These are phyloP conservation scores for Tenualosa ilisha DNA, from an alignment of 2,797 vertebrate species.

Conservation along the genomic window DNA sequence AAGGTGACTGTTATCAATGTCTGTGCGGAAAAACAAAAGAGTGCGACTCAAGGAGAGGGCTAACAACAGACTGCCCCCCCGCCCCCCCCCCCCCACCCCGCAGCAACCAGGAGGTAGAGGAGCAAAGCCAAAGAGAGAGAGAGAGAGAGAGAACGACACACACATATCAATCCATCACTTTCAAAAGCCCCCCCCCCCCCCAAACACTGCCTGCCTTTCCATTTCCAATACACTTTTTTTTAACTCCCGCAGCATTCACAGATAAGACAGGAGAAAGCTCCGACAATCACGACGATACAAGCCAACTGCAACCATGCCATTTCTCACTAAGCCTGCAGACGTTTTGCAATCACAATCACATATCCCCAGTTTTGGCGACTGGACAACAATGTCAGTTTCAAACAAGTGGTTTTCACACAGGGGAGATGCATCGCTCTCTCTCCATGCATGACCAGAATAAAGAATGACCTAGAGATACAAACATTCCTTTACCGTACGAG, in stretches of 20 bases:
- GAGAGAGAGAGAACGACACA: background rate
- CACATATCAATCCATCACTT: slow-evolving; percentile 35
- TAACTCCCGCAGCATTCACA: background rate
- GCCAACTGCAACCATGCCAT: background rate
- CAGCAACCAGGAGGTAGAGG: slow-evolving; percentile 4
- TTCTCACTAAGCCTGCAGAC: background rate
- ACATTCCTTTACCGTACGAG: background rate
- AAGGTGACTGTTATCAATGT: slow-evolving; percentile 14
- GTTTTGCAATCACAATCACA: background rate
- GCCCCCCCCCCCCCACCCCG: background rate
- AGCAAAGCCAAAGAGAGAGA: background rate
- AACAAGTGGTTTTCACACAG: background rate
- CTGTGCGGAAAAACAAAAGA: slow-evolving; percentile 15
- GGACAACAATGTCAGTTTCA: background rate
- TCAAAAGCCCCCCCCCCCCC: slow-evolving; percentile 30
- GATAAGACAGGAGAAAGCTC: background rate
- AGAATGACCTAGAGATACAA: background rate
- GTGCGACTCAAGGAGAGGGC: background rate
- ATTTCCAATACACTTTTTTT: background rate
- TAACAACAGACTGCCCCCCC: slow-evolving; percentile 20
- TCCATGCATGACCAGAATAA: background rate
- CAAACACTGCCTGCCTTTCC: background rate
- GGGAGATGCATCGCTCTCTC: background rate
- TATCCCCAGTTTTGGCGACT: background rate
- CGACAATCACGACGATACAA: background rate